phyloP scores from a whole-genome alignment of 2,797 vertebrate genomes.

The Rhinatrema bivittatum region DNA sequence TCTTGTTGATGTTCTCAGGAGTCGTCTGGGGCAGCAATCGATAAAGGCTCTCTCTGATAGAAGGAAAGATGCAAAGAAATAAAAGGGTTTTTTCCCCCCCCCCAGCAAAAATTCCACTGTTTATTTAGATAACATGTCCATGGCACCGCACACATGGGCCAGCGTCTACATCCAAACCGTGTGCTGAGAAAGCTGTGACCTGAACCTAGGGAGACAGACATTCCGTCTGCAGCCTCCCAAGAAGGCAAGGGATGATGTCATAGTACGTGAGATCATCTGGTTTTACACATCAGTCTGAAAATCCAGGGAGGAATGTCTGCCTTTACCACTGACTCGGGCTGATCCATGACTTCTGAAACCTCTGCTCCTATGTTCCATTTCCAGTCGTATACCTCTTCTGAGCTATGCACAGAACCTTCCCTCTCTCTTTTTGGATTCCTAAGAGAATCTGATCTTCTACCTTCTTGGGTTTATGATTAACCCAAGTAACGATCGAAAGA shows the following conservation, averaged over 20 bases:
- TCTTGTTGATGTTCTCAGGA: slow-evolving; percentile 91
- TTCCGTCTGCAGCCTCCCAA: slow-evolving; percentile 13
- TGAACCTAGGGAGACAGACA: slow-evolving; percentile 4
- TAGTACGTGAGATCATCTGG: slow-evolving; percentile 36
- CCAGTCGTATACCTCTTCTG: no score
- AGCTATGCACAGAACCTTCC: no score
- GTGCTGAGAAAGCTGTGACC: slow-evolving; percentile 7
- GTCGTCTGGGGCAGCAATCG: slow-evolving; percentile 92
- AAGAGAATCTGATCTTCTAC: no score
- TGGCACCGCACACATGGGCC: no score
- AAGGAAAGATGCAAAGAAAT: background rate
- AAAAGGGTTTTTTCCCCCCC: background rate
- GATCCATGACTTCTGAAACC: slow-evolving; percentile 26
- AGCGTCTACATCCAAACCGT: background rate
- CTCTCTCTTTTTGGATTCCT: no score
- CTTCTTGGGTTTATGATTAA: no score
- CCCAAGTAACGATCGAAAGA: no score
- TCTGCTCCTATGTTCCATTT: no score
- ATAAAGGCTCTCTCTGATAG: slow-evolving; percentile 85
- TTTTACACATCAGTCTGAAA: slow-evolving; percentile 33
- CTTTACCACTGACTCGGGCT: slow-evolving; percentile 34
- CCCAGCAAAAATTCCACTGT: background rate
- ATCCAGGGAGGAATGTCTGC: slow-evolving; percentile 26
- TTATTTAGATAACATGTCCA: background rate
- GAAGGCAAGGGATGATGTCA: slow-evolving; percentile 10